Percentiles rank a stretch among this genome's conserved stretches.
Evolutionary conservation across 2,888 invertebrate genomes (phyloP).

Genomic region (Cecidostiba fungosa): DNA sequence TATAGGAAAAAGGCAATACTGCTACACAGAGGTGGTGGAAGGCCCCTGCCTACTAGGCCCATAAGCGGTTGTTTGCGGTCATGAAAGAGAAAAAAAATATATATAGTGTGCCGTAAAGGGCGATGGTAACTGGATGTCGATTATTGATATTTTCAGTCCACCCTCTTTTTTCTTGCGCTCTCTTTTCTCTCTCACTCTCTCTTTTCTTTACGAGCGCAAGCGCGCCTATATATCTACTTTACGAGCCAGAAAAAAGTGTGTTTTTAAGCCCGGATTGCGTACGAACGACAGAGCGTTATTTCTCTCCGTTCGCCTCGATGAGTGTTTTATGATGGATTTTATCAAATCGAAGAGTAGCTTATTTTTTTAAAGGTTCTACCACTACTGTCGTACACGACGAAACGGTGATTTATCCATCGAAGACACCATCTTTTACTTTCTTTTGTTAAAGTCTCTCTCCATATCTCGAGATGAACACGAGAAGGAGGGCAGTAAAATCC

Average conservation of each 20-base stretch:
- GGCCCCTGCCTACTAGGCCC: too few species aligned
- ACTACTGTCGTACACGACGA: too few species aligned
- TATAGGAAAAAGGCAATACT: too few species aligned
- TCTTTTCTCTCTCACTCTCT: not conserved
- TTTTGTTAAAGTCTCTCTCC: too few species aligned
- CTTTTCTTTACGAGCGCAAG: slow-evolving; percentile 8
- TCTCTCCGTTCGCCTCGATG: not conserved
- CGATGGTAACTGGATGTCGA: slow-evolving; percentile 32
- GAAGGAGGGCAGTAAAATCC: slow-evolving; percentile 39
- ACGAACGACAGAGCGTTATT: not conserved
- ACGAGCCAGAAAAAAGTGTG: slow-evolving; percentile 2
- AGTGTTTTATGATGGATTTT: slow-evolving; percentile 14
- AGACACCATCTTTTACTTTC: too few species aligned
- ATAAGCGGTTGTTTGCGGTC: too few species aligned
- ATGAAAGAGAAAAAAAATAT: too few species aligned
- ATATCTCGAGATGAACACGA: slow-evolving; percentile 27
- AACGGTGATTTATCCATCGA: not conserved
- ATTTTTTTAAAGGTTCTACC: not conserved
- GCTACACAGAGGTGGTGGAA: too few species aligned
- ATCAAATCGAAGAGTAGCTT: slow-evolving; percentile 4
- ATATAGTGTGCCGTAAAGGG: slow-evolving; percentile 18
- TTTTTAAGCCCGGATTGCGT: slow-evolving; percentile 5
- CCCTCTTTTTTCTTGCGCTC: not conserved
- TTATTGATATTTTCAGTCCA: slow-evolving; percentile 44
- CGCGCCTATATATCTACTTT: not conserved